Evolutionary conservation across 2,888 invertebrate genomes (phyloP), one percentile per base, ranked within the genome.

Genomic region (Cyclophora punctaria): DNA sequence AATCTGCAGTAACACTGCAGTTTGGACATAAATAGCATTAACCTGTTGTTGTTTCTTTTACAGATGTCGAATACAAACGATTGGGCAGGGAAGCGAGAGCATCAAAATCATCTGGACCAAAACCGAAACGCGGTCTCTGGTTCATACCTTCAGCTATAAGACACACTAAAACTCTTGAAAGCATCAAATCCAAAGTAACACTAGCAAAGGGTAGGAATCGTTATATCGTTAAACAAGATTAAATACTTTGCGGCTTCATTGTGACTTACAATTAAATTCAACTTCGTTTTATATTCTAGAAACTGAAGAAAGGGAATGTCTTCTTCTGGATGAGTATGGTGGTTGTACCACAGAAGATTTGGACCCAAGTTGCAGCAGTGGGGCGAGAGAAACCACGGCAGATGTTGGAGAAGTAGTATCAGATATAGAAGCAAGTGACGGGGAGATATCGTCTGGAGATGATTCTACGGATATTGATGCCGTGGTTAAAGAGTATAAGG

Each of bases 381-480:
- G 73, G 3, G 61, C 69, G 3, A 67, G 73, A 46, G 72, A 71
- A 44, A 73, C 77, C 0, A 71, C 72, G 2, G 78, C 73, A 35
- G 82, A 81, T 45, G 75, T 76, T 2, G 77, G 72, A n/a, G 84
- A 85, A 42, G 76, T 74, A 0, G 72, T 64, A 0, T 88, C 87
- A 4, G 88, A 89, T 20, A 71, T 68, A 0, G 85, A 85, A 55
- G 91, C 87, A 33, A 90, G 90, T 58, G 90, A 90, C 44, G 88
- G 83, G n/a, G 92, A 92, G n/a, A 58, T 85, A 34, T 82, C 86
- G 3, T 88, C 88, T 2, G 88, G 87, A 34, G 92, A 92, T 56
- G 93, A 92, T 57, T 93, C 93, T 1, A 94, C 94, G 2, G 94
- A 94, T 65, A 93, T 94, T 49, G 94, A 94, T 71, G 93, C 93